phyloP scores from a whole-genome alignment of 2,888 invertebrate genomes.

The Melipona bicolor region DNA sequence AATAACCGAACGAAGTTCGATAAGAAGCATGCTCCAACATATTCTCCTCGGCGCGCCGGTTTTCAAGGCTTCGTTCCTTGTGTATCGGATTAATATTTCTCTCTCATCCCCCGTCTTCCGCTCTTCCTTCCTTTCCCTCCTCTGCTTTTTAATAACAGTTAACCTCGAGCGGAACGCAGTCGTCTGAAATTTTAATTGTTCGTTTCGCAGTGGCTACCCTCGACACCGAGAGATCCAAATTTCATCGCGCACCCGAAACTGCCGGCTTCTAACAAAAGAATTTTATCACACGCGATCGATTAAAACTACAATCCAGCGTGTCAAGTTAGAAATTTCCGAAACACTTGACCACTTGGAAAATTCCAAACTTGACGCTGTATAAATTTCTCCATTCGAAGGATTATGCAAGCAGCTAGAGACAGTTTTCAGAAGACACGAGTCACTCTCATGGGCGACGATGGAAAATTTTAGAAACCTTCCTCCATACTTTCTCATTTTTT shows the following conservation, averaged over 20 bases:
- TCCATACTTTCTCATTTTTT: too few relatives aligned
- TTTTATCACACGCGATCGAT: background rate
- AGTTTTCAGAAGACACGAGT: too few relatives aligned
- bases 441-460: too few relatives aligned
- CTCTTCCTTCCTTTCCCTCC: too few relatives aligned
- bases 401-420: too few relatives aligned
- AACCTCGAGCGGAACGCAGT: background rate
- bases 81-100: constrained; percentile 41
- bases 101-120: background rate
- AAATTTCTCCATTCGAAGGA: too few relatives aligned
- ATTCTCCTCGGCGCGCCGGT: constrained; percentile 1
- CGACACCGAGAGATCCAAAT: too few relatives aligned
- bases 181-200: background rate
- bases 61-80: background rate
- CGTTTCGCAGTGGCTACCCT: background rate
- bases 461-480: too few relatives aligned
- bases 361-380: too few relatives aligned
- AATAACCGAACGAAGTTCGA: constrained; percentile 54
- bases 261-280: background rate
- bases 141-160: background rate
- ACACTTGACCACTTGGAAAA: too few relatives aligned
- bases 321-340: too few relatives aligned
- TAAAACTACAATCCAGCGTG: background rate
- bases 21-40: constrained; percentile 26
- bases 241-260: background rate